Conservation (phyloP, 1,140 invertebrate genomes). For the Artemia franciscana region DNA sequence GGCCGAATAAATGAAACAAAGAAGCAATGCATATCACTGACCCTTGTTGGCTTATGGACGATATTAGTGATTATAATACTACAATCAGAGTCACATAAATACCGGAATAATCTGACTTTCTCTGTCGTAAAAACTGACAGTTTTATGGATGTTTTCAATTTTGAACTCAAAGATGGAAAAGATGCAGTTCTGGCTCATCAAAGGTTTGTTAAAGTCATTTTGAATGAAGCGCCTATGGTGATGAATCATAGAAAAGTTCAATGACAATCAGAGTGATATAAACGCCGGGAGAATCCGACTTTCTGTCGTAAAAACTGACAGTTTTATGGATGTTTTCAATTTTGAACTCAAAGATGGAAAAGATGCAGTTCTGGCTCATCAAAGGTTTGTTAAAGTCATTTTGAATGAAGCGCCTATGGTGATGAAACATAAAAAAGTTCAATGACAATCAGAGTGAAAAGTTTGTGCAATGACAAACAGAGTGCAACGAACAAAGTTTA, state of each 20-base stretch:
- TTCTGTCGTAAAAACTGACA: not conserved
- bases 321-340: not conserved
- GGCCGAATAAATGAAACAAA: too few species aligned
- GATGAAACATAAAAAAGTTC: not conserved
- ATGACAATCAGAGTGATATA: not conserved
- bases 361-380: not conserved
- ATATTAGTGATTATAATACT: too few species aligned
- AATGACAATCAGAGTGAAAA: too few species aligned
- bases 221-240: not conserved
- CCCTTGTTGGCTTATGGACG: too few species aligned
- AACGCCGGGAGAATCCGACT: not conserved
- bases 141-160: not conserved
- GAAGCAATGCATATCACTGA: too few species aligned
- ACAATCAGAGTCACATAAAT: not conserved
- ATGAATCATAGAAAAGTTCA: not conserved
- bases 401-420: not conserved
- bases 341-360: not conserved
- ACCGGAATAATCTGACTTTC: not conserved
- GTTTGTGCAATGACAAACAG: too few species aligned
- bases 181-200: not conserved
- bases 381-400: not conserved
- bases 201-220: not conserved
- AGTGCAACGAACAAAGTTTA: too few species aligned
- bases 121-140: not conserved
- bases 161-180: not conserved